phyloP scores from a whole-genome alignment of 92 coral and sea anemone genomes.

The Zoanthus sociatus region DNA sequence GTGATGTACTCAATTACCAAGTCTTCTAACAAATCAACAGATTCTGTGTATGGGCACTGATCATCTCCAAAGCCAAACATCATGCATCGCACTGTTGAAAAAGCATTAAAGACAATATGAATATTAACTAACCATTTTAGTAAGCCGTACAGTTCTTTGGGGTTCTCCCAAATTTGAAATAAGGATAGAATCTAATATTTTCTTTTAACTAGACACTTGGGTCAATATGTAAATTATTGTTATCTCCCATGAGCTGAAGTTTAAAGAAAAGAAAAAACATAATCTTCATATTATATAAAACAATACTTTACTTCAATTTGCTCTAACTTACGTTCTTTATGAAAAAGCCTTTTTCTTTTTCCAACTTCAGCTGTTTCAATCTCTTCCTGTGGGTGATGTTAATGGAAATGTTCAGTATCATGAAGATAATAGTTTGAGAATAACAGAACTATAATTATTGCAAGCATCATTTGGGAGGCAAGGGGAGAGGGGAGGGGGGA shows the following conservation, averaged over 20 bases:
- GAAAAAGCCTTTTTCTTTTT: slow-evolving; percentile 89
- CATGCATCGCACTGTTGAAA: slow-evolving; percentile 88
- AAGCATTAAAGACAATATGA: too few relatives aligned
- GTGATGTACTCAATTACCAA: slow-evolving; percentile 96
- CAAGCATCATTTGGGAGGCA: too few relatives aligned
- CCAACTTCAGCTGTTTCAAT: slow-evolving; percentile 66
- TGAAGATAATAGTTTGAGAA: neutral
- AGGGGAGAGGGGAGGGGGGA: too few relatives aligned
- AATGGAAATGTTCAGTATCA: neutral
- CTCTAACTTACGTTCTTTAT: slow-evolving; percentile 85
- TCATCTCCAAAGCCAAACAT: slow-evolving; percentile 99
- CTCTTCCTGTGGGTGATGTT: slow-evolving; percentile 65
- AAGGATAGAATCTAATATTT: too few relatives aligned
- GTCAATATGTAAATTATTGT: too few relatives aligned
- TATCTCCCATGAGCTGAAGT: too few relatives aligned
- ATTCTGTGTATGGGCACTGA: slow-evolving; percentile 95
- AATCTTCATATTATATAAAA: neutral
- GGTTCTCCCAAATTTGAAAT: too few relatives aligned
- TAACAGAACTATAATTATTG: neutral
- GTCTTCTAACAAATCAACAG: slow-evolving; percentile 95
- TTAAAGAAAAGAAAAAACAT: too few relatives aligned
- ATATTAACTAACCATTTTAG: too few relatives aligned
- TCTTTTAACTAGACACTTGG: too few relatives aligned
- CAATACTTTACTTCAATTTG: neutral
- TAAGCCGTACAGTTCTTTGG: too few relatives aligned